phyloP scores from a whole-genome alignment of 2,888 invertebrate genomes.

The Philereme vetulata region DNA sequence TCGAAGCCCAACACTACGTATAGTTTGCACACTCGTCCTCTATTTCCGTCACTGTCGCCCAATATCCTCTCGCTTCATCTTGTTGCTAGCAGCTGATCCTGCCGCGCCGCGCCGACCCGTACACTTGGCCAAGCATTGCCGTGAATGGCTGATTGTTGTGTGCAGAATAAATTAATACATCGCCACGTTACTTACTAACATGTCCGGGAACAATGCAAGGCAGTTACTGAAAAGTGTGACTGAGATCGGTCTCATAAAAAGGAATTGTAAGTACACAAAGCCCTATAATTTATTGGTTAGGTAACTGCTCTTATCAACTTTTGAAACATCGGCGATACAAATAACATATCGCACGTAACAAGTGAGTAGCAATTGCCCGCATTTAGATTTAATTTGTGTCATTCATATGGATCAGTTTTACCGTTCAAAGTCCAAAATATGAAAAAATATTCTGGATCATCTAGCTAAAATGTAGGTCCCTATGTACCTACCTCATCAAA shows the following conservation, averaged over 20 bases:
- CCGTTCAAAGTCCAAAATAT: slow-evolving; percentile 26
- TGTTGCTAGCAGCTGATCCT: slow-evolving; percentile 34
- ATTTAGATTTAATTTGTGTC: slow-evolving; percentile 17
- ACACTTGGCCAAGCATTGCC: slow-evolving; percentile 36
- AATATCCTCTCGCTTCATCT: slow-evolving; percentile 33
- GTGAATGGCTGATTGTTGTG: slow-evolving; percentile 36
- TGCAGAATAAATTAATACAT: slow-evolving; percentile 31
- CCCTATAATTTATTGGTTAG: slow-evolving; percentile 50
- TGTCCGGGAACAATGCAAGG: slow-evolving; percentile 64
- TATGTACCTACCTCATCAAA: too few relatives aligned
- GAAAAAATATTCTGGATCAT: slow-evolving; percentile 7
- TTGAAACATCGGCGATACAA: slow-evolving; percentile 20
- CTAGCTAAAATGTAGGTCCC: not conserved
- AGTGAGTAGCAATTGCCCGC: slow-evolving; percentile 22
- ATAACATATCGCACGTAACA: slow-evolving; percentile 13
- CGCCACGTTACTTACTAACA: slow-evolving; percentile 50
- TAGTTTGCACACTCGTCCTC: slow-evolving; percentile 12
- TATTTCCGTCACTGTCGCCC: slow-evolving; percentile 35
- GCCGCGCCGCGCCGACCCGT: slow-evolving; percentile 23
- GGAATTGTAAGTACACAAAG: slow-evolving; percentile 67
- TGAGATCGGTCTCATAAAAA: slow-evolving; percentile 52
- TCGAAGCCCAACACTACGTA: slow-evolving; percentile 22
- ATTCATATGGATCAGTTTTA: slow-evolving; percentile 6
- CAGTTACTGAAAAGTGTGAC: slow-evolving; percentile 66
- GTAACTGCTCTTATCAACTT: slow-evolving; percentile 43